These are phyloP conservation scores for Paracyclopina nana DNA, from an alignment of 1,140 invertebrate genomes.

Conservation along the genomic window DNA sequence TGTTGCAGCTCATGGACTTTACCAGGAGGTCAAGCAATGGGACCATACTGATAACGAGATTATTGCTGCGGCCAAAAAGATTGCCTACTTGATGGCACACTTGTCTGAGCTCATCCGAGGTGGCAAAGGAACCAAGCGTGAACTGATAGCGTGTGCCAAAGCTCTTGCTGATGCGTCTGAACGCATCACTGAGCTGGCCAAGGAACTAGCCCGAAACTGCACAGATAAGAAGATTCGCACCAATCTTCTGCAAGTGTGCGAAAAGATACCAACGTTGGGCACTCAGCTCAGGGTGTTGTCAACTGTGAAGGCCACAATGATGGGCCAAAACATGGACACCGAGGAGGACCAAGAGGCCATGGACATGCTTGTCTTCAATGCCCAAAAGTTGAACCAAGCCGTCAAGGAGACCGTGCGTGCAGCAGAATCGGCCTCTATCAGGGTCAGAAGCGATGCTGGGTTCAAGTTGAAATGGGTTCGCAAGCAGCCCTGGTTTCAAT, in stretches of 20 bases:
- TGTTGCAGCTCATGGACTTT: constrained; percentile 93
- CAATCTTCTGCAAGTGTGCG: constrained; percentile 45
- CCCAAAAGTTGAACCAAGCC: constrained; percentile 77
- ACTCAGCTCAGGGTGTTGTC: constrained; percentile 96
- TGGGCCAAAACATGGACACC: constrained; percentile 65
- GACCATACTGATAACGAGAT: constrained; percentile 98
- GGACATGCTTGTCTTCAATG: constrained; percentile 97
- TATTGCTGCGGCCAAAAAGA: constrained; percentile 90
- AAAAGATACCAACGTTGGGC: constrained; percentile 95
- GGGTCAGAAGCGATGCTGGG: constrained; percentile 86
- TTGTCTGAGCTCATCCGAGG: constrained; percentile 48
- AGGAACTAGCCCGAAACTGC: constrained; percentile 6
- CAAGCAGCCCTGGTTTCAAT: constrained; percentile 85
- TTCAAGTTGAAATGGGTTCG: constrained; percentile 82
- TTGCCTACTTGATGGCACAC: constrained; percentile 93
- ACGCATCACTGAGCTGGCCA: constrained; percentile 6
- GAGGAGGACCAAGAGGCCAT: constrained; percentile 99
- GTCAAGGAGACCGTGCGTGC: constrained; percentile 97
- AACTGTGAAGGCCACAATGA: constrained; percentile 99
- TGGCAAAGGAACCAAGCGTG: constrained; percentile 79
- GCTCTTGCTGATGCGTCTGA: constrained; percentile 23
- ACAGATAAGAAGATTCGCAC: constrained; percentile 10
- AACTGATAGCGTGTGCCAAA: constrained; percentile 95
- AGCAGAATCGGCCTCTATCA: constrained; percentile 93
- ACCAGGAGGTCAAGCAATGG: constrained; percentile 83